Base-by-base conservation (phyloP, 2,797 vertebrate species). In the Peromyscus eremicus region DNA sequence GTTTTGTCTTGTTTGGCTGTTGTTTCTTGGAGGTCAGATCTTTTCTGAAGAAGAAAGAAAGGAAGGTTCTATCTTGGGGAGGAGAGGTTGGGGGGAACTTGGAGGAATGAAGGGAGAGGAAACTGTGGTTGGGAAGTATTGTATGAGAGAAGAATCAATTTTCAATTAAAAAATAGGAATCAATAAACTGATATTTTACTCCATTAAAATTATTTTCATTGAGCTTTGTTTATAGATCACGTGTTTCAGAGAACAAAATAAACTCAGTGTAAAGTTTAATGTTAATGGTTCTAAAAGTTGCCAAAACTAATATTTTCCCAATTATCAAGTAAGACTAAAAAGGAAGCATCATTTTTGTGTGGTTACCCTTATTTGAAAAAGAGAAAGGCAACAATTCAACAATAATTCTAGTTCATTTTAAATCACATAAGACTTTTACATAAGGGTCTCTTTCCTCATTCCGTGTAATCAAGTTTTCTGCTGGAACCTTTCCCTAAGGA, bases 401-500 rank as follows among this genome's bases (percentile, higher is more conserved):
- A 90, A 62, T 55, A 68, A 60, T 94, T 95, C 79, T 83, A 92
- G 34, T 21, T 92, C 11, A 27, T 71, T 94, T 91, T 60, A 71
- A 23, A 57, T 89, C 23, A 86, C 49, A 11, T 71, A 89, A 81
- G 34, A 81, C 25, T 85, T 88, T 73, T 76, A 93, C 27, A 79
- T 27, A 14, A 93, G 84, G 52, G 6, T 82, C 64, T 92, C n/a
- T 55, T 86, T 93, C 17, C 40, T 70, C 23, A 80, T 49, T 21
- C 4, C 10, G n/a, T 90, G 3, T 25, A 83, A 64, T 94, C 66
- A 81, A 80, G 21, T n/a, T 62, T 10, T 92, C 32, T 37, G 77
- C 37, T 81, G 34, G 14, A 97, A 60, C 5, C 9, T 2, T 88
- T 81, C 77, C 87, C 91, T 25, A 90, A 96, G 34, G 34, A 82